Conservation (phyloP, 2,113 vertebrate species). For the Semicossyphus pulcher region DNA sequence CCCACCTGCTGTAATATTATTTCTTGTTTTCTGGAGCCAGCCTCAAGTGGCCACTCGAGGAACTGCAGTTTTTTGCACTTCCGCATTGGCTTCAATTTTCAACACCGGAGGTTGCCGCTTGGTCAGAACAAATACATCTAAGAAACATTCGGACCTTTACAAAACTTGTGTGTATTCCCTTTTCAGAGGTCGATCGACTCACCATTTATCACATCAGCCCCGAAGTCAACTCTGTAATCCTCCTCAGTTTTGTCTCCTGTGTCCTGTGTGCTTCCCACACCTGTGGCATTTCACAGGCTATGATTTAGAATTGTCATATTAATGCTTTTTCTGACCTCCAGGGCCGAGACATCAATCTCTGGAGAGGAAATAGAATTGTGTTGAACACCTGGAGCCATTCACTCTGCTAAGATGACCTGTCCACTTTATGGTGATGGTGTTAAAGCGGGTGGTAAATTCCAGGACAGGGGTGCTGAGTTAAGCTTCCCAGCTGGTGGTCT, state of each 20-base stretch:
- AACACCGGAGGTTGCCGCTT: too few species aligned
- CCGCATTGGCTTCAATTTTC: too few species aligned
- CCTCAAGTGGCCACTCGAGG: too few species aligned
- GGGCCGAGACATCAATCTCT: slow-evolving; percentile 57
- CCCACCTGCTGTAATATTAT: too few species aligned
- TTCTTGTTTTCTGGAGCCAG: too few species aligned
- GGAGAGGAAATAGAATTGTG: slow-evolving; percentile 50
- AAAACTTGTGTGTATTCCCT: background rate
- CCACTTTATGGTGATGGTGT: slow-evolving; percentile 42
- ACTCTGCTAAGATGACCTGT: slow-evolving; percentile 41
- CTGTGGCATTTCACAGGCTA: slow-evolving; percentile 49
- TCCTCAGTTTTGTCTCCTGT: slow-evolving; percentile 7
- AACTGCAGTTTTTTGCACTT: too few species aligned
- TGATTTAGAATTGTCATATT: slow-evolving; percentile 60
- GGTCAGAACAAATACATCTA: background rate
- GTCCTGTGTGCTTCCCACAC: slow-evolving; percentile 29
- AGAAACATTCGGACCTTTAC: background rate
- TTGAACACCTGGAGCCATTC: slow-evolving; percentile 57
- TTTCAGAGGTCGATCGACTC: slow-evolving; percentile 9
- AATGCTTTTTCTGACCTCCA: slow-evolving; percentile 58
- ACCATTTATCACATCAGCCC: slow-evolving; percentile 32
- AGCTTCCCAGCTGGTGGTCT: background rate
- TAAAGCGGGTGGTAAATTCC: slow-evolving; percentile 23
- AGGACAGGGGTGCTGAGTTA: background rate
- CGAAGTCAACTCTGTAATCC: slow-evolving; percentile 29